Evolutionary conservation across 2,113 vertebrate genomes (phyloP).

Genomic region (Capra hircus): DNA sequence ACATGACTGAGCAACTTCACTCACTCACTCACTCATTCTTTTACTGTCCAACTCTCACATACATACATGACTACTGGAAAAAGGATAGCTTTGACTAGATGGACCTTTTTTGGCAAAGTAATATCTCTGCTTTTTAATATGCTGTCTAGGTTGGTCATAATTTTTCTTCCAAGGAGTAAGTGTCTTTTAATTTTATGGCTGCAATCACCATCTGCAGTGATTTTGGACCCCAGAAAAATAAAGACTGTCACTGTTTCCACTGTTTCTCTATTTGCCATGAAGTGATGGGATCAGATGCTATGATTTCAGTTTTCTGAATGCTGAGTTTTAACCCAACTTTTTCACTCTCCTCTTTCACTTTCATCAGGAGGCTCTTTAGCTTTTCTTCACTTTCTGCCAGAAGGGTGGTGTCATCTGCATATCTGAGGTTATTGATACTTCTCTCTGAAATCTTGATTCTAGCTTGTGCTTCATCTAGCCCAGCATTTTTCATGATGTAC

Average conservation of each 20-base stretch:
- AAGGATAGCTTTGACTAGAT: neutral
- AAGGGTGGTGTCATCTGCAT: neutral
- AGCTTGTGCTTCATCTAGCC: neutral
- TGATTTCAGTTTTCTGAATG: neutral
- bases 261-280: neutral
- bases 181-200: neutral
- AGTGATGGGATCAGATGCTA: neutral
- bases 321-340: neutral
- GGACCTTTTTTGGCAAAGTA: neutral
- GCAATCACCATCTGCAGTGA: neutral
- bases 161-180: neutral
- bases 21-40: neutral
- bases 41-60: neutral
- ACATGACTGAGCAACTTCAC: neutral
- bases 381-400: neutral
- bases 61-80: neutral
- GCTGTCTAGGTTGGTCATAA: neutral
- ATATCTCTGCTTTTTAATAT: neutral
- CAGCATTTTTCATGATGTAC: neutral
- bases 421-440: neutral
- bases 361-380: neutral
- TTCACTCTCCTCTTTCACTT: neutral
- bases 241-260: neutral
- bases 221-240: neutral
- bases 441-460: neutral